These are phyloP conservation scores for Sturmia bella DNA, from an alignment of 2,888 invertebrate genomes.

Conservation along the genomic window DNA sequence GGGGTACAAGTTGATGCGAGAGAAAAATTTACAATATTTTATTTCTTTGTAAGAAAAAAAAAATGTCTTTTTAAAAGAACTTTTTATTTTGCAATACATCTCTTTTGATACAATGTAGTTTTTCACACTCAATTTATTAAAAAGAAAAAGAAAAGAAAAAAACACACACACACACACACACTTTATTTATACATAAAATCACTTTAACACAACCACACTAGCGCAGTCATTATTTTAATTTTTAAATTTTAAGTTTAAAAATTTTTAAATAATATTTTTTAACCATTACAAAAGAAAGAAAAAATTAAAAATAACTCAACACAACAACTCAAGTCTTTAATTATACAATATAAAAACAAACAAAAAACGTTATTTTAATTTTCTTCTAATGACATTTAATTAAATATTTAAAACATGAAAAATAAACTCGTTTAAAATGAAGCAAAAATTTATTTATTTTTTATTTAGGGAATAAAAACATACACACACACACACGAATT, in stretches of 20 bases:
- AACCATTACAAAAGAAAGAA: too few relatives aligned
- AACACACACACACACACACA: too few relatives aligned
- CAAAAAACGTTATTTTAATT: constrained; percentile 26
- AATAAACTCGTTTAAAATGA: constrained; percentile 47
- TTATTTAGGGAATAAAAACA: constrained; percentile 14
- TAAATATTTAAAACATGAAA: constrained; percentile 48
- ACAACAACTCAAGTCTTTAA: constrained; percentile 28
- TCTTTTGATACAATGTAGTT: too few relatives aligned
- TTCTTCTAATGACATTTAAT: constrained; percentile 58
- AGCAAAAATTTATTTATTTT: constrained; percentile 35
- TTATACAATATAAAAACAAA: not conserved
- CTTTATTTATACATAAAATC: too few relatives aligned
- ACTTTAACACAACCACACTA: not conserved
- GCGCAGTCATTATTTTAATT: constrained; percentile 65
- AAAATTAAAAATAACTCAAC: constrained; percentile 5
- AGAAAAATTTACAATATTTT: too few relatives aligned
- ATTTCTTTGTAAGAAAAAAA: too few relatives aligned
- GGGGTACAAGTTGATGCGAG: too few relatives aligned
- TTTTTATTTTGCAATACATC: too few relatives aligned
- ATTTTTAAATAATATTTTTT: constrained; percentile 53
- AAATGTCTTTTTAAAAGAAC: too few relatives aligned
- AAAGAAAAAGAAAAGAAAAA: too few relatives aligned
- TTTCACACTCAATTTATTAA: constrained; percentile 8
- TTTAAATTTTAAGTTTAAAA: constrained; percentile 66
- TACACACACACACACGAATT: not conserved